Base-by-base conservation (phyloP, 2,888 invertebrate genomes). In the Tetragnatha montana region DNA sequence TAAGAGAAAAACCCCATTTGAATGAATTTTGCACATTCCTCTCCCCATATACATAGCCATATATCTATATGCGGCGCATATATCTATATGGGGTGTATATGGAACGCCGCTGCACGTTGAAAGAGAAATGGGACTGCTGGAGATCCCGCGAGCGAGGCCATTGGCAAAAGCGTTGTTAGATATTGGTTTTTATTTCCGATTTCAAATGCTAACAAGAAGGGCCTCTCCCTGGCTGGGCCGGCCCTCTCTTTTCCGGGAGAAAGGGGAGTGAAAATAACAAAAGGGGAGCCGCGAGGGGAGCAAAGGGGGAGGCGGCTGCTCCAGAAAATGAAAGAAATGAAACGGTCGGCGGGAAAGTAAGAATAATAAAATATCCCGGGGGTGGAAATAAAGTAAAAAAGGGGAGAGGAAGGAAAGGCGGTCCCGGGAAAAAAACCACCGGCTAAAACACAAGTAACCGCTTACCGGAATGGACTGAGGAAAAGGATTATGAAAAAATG, bases 141-240 rank as follows among this genome's bases (percentile, higher is more conserved):
- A 80, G 68, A 21, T 22, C 78, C 78, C 81, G 84, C 81, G 80
- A 80, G 70, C 80, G 69, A 84, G 68, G 68, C 89, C 84, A 68
- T 84, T 74, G 80, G 85, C 80, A 70, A 88, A 73, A 78, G 75
- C 84, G 85, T 80, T 80, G 85, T 85, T 81, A 75, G 89, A 89
- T 89, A 89, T 89, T 89, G 89, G 89, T 89, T 89, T 89, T 89
- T 89, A 89, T 89, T 89, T 85, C 89, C 89, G 85, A 89, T 89
- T 89, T 89, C 89, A 81, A 89, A 89, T 89, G 81, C 89, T 89
- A 89, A 89, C 89, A 89, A 89, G 88, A 88, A 79, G 82, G 81
- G 75, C 84, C 73, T 81, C 84, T 60, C 80, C 81, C 81, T 51
- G 71, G 78, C 70, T 74, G n/a, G 19, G 19, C 49, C 51, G 35